A percentile compares a stretch with the other conserved stretches of the same genome.
phyloP scores from a whole-genome alignment of 2,888 invertebrate species.

The Holacanthella duospinosa region DNA sequence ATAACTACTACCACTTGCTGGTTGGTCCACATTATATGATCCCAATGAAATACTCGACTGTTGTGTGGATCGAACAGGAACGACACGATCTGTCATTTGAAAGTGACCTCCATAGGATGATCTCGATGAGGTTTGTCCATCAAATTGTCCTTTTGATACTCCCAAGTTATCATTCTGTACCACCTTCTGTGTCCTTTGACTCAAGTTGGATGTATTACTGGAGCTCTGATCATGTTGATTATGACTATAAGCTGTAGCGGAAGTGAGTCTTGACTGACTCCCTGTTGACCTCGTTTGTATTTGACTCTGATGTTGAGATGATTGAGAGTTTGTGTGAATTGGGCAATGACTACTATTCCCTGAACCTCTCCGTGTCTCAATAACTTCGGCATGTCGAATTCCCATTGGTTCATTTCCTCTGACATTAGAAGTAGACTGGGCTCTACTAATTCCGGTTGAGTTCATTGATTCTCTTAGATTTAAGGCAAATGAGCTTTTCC shows the following conservation, averaged over 20 bases:
- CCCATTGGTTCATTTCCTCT: neutral
- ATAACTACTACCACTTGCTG: conserved; percentile 51
- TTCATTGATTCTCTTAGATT: conserved; percentile 15
- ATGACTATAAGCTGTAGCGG: conserved; percentile 7
- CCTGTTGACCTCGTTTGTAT: neutral
- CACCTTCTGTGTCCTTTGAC: conserved; percentile 51
- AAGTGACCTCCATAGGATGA: conserved; percentile 17
- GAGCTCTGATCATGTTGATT: conserved; percentile 15
- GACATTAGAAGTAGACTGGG: neutral
- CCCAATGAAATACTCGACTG: conserved; percentile 66
- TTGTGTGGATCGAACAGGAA: conserved; percentile 50
- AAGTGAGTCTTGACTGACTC: neutral
- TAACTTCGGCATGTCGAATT: neutral
- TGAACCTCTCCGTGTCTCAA: neutral
- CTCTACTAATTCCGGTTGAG: neutral
- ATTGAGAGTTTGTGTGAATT: neutral
- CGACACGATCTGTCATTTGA: conserved; percentile 29
- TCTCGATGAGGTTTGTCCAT: conserved; percentile 60
- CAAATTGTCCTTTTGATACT: conserved; percentile 53
- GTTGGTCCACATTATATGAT: conserved; percentile 45
- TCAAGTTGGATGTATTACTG: conserved; percentile 36
- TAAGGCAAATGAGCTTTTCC: conserved; percentile 27
- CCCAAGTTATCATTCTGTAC: conserved; percentile 56
- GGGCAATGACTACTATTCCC: neutral
- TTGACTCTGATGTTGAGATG: neutral